A percentile compares a stretch with the other conserved stretches of the same genome.
phyloP scores from a whole-genome alignment of 2,888 invertebrate genomes.

The Eristalis intricaria region DNA sequence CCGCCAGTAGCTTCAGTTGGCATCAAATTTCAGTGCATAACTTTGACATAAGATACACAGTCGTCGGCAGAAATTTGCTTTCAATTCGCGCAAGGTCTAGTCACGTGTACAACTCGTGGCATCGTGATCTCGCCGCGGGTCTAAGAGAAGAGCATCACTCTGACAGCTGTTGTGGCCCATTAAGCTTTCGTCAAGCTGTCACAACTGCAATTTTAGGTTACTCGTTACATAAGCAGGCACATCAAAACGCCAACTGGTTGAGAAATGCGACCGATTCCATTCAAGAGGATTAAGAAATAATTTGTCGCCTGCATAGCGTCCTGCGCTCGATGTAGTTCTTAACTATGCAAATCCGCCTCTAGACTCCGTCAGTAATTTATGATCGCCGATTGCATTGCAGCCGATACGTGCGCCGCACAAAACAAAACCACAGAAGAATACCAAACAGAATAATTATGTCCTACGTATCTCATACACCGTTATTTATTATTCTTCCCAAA shows the following conservation, averaged over 20 bases:
- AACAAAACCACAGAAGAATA: neutral
- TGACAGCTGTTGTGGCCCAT: neutral
- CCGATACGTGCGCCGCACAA: neutral
- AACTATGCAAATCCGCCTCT: neutral
- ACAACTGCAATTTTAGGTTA: neutral
- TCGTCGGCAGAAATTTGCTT: neutral
- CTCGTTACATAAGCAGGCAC: neutral
- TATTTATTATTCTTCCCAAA: conserved; percentile 52
- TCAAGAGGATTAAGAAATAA: neutral
- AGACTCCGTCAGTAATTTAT: neutral
- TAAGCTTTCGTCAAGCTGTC: neutral
- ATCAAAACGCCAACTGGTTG: neutral
- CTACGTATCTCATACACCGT: conserved; percentile 12
- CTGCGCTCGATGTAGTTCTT: neutral
- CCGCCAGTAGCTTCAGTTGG: neutral
- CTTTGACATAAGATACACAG: neutral
- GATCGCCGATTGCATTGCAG: neutral
- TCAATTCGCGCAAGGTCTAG: neutral
- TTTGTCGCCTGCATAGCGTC: neutral
- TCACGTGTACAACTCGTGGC: neutral
- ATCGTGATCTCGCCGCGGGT: neutral
- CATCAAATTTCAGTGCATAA: neutral
- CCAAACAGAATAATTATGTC: neutral
- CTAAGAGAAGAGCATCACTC: neutral
- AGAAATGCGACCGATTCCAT: neutral